Evolutionary conservation across 2,113 vertebrate genomes (phyloP).

Genomic region (Eretmochelys imbricata): DNA sequence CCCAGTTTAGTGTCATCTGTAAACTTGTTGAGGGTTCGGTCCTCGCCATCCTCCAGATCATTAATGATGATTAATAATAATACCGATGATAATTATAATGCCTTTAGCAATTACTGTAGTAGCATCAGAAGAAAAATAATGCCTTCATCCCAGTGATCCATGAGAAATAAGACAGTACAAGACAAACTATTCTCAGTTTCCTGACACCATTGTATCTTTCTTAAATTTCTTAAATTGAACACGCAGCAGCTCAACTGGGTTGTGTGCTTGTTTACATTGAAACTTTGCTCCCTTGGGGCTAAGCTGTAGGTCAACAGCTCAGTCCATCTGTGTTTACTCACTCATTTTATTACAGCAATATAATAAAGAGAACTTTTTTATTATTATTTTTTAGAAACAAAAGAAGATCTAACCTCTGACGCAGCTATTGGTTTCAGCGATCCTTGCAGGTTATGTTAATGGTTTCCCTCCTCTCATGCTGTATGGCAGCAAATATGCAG

Average conservation of each 20-base stretch:
- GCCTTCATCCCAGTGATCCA: background rate
- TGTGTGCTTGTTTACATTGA: background rate
- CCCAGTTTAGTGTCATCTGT: too few relatives aligned
- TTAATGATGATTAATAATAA: background rate
- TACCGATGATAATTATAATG: background rate
- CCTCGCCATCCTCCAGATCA: too few relatives aligned
- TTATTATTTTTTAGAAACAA: background rate
- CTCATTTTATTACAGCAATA: background rate
- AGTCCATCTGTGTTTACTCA: background rate
- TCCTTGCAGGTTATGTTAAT: background rate
- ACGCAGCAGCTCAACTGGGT: background rate
- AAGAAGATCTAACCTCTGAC: background rate
- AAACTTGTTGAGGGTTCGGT: too few relatives aligned
- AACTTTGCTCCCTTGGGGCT: background rate
- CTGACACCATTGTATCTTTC: background rate
- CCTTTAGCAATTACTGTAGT: background rate
- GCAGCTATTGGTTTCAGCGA: background rate
- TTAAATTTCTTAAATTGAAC: background rate
- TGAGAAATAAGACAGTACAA: background rate
- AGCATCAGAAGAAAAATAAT: background rate
- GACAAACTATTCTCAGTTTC: background rate
- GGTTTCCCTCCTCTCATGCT: background rate
- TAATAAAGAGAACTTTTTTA: background rate
- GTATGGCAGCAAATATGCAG: background rate
- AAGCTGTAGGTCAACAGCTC: background rate